Percentiles rank a stretch among this genome's conserved stretches.
Evolutionary conservation across 2,113 vertebrate genomes (phyloP).

Genomic region (Pomatostomus ruficeps): DNA sequence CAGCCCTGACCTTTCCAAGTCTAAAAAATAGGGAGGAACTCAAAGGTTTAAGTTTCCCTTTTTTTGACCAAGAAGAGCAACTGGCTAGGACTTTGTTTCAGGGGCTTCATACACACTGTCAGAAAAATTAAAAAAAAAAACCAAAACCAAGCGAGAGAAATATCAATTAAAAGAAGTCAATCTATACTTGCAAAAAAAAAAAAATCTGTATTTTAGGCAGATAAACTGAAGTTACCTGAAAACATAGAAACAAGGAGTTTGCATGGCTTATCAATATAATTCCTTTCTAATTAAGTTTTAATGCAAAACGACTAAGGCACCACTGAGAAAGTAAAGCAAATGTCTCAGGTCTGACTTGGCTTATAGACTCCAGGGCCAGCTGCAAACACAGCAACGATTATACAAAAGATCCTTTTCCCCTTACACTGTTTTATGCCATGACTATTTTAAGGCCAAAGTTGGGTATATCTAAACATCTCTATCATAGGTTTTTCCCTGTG

Average conservation of each 20-base stretch:
- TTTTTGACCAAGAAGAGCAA: neutral
- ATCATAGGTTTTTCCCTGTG: neutral
- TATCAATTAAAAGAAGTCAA: neutral
- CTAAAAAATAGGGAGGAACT: neutral
- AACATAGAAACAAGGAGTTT: neutral
- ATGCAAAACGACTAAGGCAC: neutral
- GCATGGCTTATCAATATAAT: neutral
- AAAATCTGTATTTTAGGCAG: neutral
- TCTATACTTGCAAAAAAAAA: neutral
- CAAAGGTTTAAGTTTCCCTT: neutral
- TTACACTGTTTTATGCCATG: neutral
- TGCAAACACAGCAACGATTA: neutral
- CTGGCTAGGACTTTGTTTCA: neutral
- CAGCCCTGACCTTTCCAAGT: neutral
- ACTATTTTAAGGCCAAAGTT: neutral
- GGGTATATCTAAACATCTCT: neutral
- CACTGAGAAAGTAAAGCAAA: neutral
- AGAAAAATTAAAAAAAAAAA: neutral
- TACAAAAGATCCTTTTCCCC: neutral
- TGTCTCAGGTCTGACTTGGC: neutral
- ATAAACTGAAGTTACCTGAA: neutral
- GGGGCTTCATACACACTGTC: neutral
- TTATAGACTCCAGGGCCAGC: fast-evolving
- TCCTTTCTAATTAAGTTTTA: neutral
- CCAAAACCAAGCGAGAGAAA: neutral